Evolutionary conservation across 1,140 invertebrate genomes (phyloP), one percentile per base, ranked within the genome.

Genomic region (Lepidurus packardi): DNA sequence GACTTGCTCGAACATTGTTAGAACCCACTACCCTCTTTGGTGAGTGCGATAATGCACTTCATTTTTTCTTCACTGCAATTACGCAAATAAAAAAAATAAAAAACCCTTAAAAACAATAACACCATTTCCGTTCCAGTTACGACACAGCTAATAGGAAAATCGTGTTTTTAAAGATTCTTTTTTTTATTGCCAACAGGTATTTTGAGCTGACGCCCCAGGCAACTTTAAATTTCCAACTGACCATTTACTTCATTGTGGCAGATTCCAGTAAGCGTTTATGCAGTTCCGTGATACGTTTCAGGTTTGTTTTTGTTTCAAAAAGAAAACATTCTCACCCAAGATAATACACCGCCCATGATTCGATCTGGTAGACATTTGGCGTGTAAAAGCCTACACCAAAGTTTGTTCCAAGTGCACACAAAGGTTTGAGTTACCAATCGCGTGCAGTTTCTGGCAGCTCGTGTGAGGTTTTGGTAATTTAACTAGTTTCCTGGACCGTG

Each of bases 331-430:
- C 53, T 65, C 21, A 65, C 53, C 53, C 53, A 65, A 21, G 53
- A 65, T 65, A 65, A n/a, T 65, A 65, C 53, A 16, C 53, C 53
- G 53, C 53, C 53, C 53, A 65, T 65, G 53, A 16, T 65, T 21
- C 16, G 53, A 65, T 9, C 16, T 65, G 53, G 53, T 65, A 21
- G 53, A 65, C 53, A 65, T 65, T 65, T 65, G 53, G 13, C 53
- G 53, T 13, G 53, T 21, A 1, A 9, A 65, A 65, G 53, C 13
- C 21, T 65, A 34, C 34, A 34, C 34, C 34, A 34, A 34, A 34
- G 34, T 34, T 34, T 34, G 2, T 34, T 21, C 7, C 9, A 65
- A 65, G 53, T n/a, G 21, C 53, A 11, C 53, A 65, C 53, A 65
- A 65, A 7, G 21, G 16, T 16, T 65, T 65, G 7, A 9, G 53